Evolutionary conservation across 2,888 invertebrate genomes (phyloP).

Genomic region (Clepsis dumicolana): DNA sequence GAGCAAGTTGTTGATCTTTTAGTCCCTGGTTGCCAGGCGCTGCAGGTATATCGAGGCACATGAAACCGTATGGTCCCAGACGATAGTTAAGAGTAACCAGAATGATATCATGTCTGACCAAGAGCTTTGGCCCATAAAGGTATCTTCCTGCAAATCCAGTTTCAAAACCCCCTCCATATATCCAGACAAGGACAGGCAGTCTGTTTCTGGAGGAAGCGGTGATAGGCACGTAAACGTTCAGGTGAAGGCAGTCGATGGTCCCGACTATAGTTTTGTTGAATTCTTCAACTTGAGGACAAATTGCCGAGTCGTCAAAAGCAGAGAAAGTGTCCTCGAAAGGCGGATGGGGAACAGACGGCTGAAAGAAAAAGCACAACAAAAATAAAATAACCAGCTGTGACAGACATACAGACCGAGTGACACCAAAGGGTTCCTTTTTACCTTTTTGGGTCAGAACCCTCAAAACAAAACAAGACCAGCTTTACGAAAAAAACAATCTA

Average conservation of each 20-base stretch:
- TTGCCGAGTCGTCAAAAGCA: conserved; percentile 52
- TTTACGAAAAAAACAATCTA: no score
- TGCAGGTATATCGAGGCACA: conserved; percentile 64
- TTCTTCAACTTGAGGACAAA: conserved; percentile 57
- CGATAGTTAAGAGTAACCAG: conserved; percentile 63
- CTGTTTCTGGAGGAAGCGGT: conserved; percentile 31
- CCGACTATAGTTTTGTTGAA: conserved; percentile 59
- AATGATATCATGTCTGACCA: conserved; percentile 41
- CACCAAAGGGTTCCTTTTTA: no score
- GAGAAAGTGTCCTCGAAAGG: conserved; percentile 48
- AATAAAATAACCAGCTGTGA: no score
- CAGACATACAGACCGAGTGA: no score
- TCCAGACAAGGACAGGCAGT: conserved; percentile 42
- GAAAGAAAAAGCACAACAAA: conserved; percentile 44
- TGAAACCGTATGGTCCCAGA: conserved; percentile 71
- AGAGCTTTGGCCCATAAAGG: conserved; percentile 25
- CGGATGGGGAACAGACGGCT: conserved; percentile 46
- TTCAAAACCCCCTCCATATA: conserved; percentile 37
- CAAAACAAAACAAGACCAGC: no score
- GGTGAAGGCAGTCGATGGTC: conserved; percentile 82
- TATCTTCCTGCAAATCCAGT: conserved; percentile 22
- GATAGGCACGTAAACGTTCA: conserved; percentile 74
- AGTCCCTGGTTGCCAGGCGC: conserved; percentile 71
- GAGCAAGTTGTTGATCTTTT: conserved; percentile 65
- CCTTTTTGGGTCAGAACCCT: no score